Conservation (phyloP, 2,888 invertebrate genomes). For the Cerceris rybyensis region DNA sequence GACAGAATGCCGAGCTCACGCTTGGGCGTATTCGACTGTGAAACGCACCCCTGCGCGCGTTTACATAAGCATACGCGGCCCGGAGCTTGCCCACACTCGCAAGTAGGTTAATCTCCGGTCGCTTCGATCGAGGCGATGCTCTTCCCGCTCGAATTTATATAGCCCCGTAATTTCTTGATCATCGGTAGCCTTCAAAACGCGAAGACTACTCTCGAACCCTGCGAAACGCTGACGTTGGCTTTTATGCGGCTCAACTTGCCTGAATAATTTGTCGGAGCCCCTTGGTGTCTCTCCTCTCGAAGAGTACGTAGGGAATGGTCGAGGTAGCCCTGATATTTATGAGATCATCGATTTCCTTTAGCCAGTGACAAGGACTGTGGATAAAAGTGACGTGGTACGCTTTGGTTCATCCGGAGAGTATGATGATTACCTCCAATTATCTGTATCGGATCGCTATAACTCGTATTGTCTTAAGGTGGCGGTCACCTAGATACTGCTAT, state of each 20-base stretch:
- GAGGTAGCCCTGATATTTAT: conserved; percentile 14
- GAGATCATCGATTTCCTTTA: conserved; percentile 45
- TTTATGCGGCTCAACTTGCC: neutral
- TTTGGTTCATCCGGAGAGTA: neutral
- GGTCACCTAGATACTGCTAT: conserved; percentile 72
- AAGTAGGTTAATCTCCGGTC: conserved; percentile 51
- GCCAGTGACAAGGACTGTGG: conserved; percentile 7
- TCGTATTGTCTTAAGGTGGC: conserved; percentile 54
- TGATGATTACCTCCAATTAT: conserved; percentile 46
- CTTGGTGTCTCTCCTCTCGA: too few species aligned
- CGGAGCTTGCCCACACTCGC: conserved; percentile 26
- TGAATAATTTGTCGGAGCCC: too few species aligned
- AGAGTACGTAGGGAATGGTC: conserved; percentile 16
- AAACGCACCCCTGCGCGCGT: conserved; percentile 59
- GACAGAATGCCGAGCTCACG: conserved; percentile 73
- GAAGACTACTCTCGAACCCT: neutral
- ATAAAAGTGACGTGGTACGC: neutral
- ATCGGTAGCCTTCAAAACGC: conserved; percentile 1
- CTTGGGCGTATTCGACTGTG: conserved; percentile 70
- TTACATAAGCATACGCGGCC: conserved; percentile 41
- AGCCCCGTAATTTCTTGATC: conserved; percentile 40
- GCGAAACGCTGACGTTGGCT: neutral
- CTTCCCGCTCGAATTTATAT: conserved; percentile 26
- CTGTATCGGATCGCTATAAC: conserved; percentile 29
- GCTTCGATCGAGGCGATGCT: conserved; percentile 46